A percentile compares a stretch with the other conserved stretches of the same genome.
Evolutionary conservation across 2,888 invertebrate genomes (phyloP).

Genomic region (Spilarctia lutea): DNA sequence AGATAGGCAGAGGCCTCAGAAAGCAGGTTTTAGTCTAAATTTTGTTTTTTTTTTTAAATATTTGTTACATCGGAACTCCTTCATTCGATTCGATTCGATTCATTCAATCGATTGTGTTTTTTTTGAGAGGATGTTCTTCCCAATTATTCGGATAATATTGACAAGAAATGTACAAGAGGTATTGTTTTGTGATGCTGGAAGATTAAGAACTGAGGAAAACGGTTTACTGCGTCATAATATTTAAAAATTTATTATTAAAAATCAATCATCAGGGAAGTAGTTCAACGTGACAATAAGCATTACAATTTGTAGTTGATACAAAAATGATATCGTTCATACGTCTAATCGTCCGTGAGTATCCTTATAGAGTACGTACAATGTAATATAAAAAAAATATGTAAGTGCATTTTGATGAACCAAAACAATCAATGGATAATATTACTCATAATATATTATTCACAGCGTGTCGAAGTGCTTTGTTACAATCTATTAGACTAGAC

Average conservation of each 20-base stretch:
- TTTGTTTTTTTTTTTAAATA: too few relatives aligned
- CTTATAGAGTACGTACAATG: constrained; percentile 47
- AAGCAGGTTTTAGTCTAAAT: neutral
- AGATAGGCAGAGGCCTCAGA: too few relatives aligned
- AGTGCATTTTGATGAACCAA: constrained; percentile 68
- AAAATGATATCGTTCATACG: constrained; percentile 14
- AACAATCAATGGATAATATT: constrained; percentile 52
- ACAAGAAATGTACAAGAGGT: too few relatives aligned
- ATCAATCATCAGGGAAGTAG: neutral
- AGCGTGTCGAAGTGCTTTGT: constrained; percentile 42
- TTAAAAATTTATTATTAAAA: neutral
- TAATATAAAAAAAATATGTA: constrained; percentile 54
- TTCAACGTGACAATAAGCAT: neutral
- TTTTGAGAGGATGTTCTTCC: too few relatives aligned
- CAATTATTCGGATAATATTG: too few relatives aligned
- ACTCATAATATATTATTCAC: constrained; percentile 39
- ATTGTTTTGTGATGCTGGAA: too few relatives aligned
- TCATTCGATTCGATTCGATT: too few relatives aligned
- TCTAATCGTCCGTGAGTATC: constrained; percentile 28
- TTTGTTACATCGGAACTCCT: too few relatives aligned
- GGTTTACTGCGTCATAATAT: too few relatives aligned
- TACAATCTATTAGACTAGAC: constrained; percentile 6
- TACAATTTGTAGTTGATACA: neutral
- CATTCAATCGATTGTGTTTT: neutral
- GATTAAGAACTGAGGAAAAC: too few relatives aligned